Percentiles rank a stretch among this genome's conserved stretches.
Evolutionary conservation across 2,113 vertebrate species (phyloP).

Genomic region (Pionites leucogaster): DNA sequence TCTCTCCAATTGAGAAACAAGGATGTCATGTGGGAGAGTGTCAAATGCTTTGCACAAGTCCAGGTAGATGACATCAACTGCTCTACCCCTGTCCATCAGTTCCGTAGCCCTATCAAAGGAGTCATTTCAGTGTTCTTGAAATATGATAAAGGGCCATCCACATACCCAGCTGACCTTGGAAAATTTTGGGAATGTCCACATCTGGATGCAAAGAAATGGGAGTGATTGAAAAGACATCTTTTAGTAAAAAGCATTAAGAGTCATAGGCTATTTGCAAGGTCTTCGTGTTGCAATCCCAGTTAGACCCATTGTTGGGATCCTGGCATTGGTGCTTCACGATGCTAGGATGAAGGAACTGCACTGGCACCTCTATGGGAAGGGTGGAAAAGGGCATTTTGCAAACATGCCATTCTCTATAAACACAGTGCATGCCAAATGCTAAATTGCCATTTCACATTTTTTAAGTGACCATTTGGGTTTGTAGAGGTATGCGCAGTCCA

Average conservation of each 20-base stretch:
- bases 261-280: not conserved
- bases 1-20: too few species aligned
- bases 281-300: fast-evolving
- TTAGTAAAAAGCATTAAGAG: not conserved
- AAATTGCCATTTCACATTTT: not conserved
- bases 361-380: not conserved
- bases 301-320: not conserved
- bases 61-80: too few species aligned
- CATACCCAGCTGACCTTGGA: not conserved
- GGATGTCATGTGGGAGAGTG: too few species aligned
- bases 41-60: too few species aligned
- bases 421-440: fast-evolving
- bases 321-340: fast-evolving
- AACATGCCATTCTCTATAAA: not conserved
- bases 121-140: not conserved
- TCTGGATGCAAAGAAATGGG: fast-evolving
- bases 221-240: not conserved
- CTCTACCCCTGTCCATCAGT: too few species aligned
- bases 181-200: not conserved
- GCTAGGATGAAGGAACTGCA: not conserved
- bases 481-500: too few species aligned
- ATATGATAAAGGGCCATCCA: not conserved
- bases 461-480: not conserved
- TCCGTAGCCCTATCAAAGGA: not conserved
- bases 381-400: not conserved